Conservation (phyloP, 2,797 vertebrate genomes). For the Neostethus bicornis region DNA sequence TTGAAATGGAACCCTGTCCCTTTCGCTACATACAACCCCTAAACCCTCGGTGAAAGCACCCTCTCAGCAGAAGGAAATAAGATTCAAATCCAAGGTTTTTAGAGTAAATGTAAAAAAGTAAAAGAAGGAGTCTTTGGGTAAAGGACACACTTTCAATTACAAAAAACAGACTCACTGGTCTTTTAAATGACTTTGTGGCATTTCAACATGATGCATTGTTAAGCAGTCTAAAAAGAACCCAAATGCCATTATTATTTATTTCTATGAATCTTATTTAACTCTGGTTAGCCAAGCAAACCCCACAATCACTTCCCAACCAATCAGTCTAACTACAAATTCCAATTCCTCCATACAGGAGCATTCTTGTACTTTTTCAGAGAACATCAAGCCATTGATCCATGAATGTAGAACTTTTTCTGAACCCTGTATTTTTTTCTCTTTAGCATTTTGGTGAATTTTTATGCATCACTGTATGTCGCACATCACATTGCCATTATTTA, state of each 20-base stretch:
- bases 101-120: too few species aligned
- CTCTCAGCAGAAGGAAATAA: too few species aligned
- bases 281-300: slow-evolving; percentile 18
- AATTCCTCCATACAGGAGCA: slow-evolving; percentile 11
- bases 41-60: too few species aligned
- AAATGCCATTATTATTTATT: slow-evolving; percentile 35
- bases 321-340: slow-evolving; percentile 22
- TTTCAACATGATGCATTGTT: slow-evolving; percentile 42
- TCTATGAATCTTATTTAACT: slow-evolving; percentile 23
- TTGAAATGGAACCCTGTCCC: too few species aligned
- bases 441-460: neutral
- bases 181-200: slow-evolving; percentile 42
- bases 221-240: slow-evolving; percentile 22
- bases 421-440: neutral
- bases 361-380: slow-evolving; percentile 25
- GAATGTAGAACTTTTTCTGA: neutral
- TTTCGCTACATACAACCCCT: too few species aligned
- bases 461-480: neutral
- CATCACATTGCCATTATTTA: neutral
- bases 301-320: slow-evolving; percentile 12
- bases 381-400: slow-evolving; percentile 10
- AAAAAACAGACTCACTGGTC: slow-evolving; percentile 11
- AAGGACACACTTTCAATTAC: slow-evolving; percentile 6
- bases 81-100: too few species aligned
- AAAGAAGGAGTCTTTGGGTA: too few species aligned